Conservation (phyloP, 2,797 vertebrate genomes). For the Parauchenoglanis ngamensis region DNA sequence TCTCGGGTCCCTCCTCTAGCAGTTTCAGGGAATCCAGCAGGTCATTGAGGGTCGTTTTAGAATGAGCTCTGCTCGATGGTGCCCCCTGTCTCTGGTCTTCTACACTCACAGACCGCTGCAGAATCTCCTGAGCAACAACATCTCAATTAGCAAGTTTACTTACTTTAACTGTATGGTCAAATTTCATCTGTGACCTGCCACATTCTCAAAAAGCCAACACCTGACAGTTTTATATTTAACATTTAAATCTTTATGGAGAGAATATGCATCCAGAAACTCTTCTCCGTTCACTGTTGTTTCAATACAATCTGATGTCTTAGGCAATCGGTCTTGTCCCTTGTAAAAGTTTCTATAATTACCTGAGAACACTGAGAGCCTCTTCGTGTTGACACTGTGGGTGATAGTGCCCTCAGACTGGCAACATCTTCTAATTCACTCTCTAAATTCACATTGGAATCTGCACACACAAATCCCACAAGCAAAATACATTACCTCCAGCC, state of each 20-base stretch:
- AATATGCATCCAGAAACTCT: no score
- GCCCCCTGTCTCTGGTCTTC: conserved; percentile 70
- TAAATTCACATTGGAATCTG: conserved; percentile 72
- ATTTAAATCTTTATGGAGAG: not conserved
- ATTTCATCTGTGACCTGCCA: not conserved
- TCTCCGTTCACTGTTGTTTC: not conserved
- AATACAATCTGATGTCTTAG: not conserved
- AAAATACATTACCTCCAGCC: not conserved
- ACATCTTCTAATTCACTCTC: conserved; percentile 62
- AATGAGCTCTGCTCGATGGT: conserved; percentile 69
- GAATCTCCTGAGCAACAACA: conserved; percentile 68
- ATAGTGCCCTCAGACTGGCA: conserved; percentile 66
- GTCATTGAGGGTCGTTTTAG: conserved; percentile 84
- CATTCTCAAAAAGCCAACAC: not conserved
- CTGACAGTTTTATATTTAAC: not conserved
- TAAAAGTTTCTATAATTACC: conserved; percentile 56
- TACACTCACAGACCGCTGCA: conserved; percentile 64
- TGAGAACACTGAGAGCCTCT: conserved; percentile 71
- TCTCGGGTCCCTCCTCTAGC: conserved; percentile 86
- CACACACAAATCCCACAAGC: not conserved
- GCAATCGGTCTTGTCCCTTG: not conserved
- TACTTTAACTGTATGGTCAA: not conserved
- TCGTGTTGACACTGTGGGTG: conserved; percentile 64
- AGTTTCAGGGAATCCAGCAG: conserved; percentile 88
- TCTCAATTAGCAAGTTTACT: not conserved